Evolutionary conservation across 2,888 invertebrate species (phyloP), one percentile per base, ranked within the genome.

Genomic region (Orthosia gracilis): DNA sequence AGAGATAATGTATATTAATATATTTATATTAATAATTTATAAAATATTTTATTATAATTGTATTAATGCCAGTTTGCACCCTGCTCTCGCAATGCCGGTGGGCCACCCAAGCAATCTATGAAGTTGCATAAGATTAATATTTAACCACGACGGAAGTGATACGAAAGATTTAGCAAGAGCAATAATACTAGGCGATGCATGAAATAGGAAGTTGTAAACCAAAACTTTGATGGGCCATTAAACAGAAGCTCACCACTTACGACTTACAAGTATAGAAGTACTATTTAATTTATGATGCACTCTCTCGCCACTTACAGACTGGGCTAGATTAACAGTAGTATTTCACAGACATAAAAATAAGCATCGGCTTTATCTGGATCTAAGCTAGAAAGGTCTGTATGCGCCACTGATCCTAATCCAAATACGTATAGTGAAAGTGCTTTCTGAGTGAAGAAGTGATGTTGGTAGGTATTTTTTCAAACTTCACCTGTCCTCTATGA

Each of bases 181-280:
- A 55, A 45, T 26, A 55, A 47, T 47, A 15, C 17, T 49, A 26
- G 18, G 18, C 13, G 31, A 12, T 64, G 23, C 55, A 47, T 64
- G 71, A 52, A 72, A 76, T 52, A 59, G 82, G 82, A 77, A 81
- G 64, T 65, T 15, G 55, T 79, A 66, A 80, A 74, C 31, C 9
- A 23, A 50, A 57, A 15, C 31, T 68, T 78, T 50, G 50, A 78
- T 74, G 31, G 64, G 52, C 49, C 50, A 11, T 74, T 55, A 64
- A 73, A 79, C n/a, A 57, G 66, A 54, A 68, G 49, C 74, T 47
- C 45, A 26, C 69, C 26, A 75, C 54, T 61, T 55, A 50, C 45
- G 57, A 50, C 23, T 50, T 21, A 45, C 45, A 21, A 45, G 54
- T 55, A 26, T 15, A 45, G 13, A 9, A 5, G 17, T 18, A 45